A percentile compares a stretch with the other conserved stretches of the same genome.
phyloP scores from a whole-genome alignment of 1,140 invertebrate species.

The Andrena cerasifolii region DNA sequence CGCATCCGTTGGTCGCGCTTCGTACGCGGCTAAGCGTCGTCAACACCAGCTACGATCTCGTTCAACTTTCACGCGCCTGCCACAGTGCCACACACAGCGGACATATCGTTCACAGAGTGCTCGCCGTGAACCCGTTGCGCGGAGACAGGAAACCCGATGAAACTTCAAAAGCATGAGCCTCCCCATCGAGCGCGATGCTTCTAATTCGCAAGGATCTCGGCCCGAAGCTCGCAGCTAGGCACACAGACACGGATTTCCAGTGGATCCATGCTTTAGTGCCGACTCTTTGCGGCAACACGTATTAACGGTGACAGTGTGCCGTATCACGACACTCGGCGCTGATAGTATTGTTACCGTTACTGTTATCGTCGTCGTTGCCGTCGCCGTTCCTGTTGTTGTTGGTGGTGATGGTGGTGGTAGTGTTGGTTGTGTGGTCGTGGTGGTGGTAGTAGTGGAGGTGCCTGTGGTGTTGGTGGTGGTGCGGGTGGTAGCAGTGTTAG shows the following conservation, averaged over 20 bases:
- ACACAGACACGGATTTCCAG: no score
- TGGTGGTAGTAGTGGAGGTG: constrained; percentile 46
- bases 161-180: no score
- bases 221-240: no score
- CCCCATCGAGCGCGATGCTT: neutral
- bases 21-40: neutral
- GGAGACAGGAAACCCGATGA: neutral
- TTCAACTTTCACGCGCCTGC: neutral
- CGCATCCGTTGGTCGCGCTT: no score
- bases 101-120: neutral
- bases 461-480: constrained; percentile 46
- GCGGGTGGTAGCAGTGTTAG: constrained; percentile 43
- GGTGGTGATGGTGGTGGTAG: constrained; percentile 53
- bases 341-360: neutral
- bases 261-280: no score
- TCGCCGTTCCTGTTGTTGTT: constrained; percentile 2
- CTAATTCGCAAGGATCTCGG: neutral
- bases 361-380: neutral
- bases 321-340: neutral
- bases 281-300: no score
- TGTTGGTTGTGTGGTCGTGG: constrained; percentile 47
- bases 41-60: constrained; percentile 28
- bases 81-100: neutral
- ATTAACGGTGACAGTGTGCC: no score
- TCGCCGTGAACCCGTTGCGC: neutral